These are phyloP conservation scores for Fragum whitleyi DNA, from an alignment of 2,888 invertebrate genomes.

Conservation along the genomic window DNA sequence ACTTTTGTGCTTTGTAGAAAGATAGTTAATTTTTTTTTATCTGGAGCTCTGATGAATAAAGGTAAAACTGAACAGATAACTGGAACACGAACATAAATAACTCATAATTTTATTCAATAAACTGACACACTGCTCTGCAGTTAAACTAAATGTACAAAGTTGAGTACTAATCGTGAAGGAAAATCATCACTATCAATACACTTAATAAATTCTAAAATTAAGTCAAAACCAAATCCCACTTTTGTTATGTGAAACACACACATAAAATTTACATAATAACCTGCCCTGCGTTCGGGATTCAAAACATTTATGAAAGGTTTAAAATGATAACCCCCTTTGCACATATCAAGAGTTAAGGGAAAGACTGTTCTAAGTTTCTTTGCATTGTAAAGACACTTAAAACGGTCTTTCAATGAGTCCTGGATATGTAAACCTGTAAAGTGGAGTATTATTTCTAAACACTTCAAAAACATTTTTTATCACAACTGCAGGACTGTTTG, in stretches of 20 bases:
- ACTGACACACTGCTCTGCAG: slow-evolving; percentile 26
- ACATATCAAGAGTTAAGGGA: too few species aligned
- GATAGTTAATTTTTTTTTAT: not conserved
- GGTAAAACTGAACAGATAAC: not conserved
- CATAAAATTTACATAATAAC: not conserved
- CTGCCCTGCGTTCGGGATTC: too few species aligned
- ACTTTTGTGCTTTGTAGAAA: too few species aligned
- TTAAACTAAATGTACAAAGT: slow-evolving; percentile 12
- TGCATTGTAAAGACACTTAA: too few species aligned
- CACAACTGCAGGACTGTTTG: too few species aligned
- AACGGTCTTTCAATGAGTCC: too few species aligned
- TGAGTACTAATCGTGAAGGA: not conserved
- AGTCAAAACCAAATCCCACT: not conserved
- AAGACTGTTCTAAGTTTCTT: too few species aligned
- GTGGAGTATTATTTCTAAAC: too few species aligned
- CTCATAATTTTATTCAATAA: slow-evolving; percentile 22
- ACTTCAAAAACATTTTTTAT: too few species aligned
- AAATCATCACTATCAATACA: slow-evolving; percentile 1
- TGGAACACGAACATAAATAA: not conserved
- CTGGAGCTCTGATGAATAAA: not conserved
- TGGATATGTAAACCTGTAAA: too few species aligned
- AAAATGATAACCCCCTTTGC: too few species aligned
- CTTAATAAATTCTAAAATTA: not conserved
- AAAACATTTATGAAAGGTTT: too few species aligned
- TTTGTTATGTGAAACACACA: not conserved